phyloP scores from a whole-genome alignment of 1,140 invertebrate genomes.

The Cherax destructor region DNA sequence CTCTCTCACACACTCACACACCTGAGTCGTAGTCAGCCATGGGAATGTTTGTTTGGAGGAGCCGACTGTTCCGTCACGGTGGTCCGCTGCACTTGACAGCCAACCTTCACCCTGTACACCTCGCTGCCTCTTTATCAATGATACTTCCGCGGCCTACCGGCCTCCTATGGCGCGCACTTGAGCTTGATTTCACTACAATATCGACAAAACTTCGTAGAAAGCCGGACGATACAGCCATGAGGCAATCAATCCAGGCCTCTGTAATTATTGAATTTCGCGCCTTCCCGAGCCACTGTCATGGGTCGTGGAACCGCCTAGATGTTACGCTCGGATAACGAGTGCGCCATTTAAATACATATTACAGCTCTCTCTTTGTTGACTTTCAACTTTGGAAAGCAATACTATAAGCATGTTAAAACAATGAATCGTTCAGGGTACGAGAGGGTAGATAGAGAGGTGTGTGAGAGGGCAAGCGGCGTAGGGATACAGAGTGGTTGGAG shows the following conservation, averaged over 20 bases:
- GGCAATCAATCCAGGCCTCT: not conserved
- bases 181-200: not conserved
- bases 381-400: not conserved
- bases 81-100: not conserved
- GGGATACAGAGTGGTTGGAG: conserved; percentile 1
- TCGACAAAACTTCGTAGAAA: not conserved
- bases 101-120: not conserved
- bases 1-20: not conserved
- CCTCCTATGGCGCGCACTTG: not conserved
- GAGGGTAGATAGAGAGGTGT: not conserved
- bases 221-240: conserved; percentile 10
- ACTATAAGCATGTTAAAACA: not conserved
- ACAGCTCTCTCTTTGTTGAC: not conserved
- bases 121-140: not conserved
- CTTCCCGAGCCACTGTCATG: conserved; percentile 4
- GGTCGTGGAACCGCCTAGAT: not conserved
- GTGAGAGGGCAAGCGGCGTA: not conserved
- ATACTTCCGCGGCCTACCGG: not conserved
- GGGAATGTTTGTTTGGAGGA: conserved; percentile 3
- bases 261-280: conserved; percentile 16
- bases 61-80: not conserved
- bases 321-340: not conserved
- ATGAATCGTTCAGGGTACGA: not conserved
- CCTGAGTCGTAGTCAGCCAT: conserved; percentile 14
- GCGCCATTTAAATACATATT: not conserved